Base-by-base conservation (phyloP, 2,888 invertebrate genomes). In the Agrilus mali region DNA sequence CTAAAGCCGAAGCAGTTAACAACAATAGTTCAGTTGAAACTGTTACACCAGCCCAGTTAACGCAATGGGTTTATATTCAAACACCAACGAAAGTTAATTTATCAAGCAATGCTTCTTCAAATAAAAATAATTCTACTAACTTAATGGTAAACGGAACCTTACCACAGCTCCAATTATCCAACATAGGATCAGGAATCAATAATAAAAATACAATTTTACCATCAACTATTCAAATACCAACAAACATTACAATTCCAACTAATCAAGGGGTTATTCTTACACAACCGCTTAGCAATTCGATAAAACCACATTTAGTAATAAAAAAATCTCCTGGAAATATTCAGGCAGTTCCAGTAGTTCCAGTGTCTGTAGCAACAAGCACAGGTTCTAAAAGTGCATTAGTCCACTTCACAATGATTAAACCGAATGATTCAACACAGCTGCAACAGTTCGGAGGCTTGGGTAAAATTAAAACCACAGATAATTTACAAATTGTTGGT, bases 51-150 rank as follows among this genome's bases (percentile, higher is more conserved):
- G 53, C 61, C 33, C 59, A 69, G 35, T 64, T 75, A 50, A 66
- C 76, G n/a, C 76, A 75, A 52, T 67, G 77, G 50, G 74, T 77
- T 33, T 77, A 77, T 54, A 74, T 77, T 43, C 76, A 77, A 59
- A 72, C 73, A 17, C 71, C 73, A 1, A 66, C 69, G 13, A 72
- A 72, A 22, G 54, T 73, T 51, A 71, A 71, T 17, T 33, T 33
- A 36, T 35, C 44, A 8, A 27, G 10, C 10, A 27, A 27, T 27
- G 42, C 40, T 16, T 31, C 47, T 3, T 34, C 44, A 12, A 15
- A 44, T 16, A 45, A 40, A 32, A 47, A 13, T 8, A 27, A 7
- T 38, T 31, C 44, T 10, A 51, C 47, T 44, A 59, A 56, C 43
- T 47, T 57, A 35, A 47, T 58, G 14, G 50, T 56, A 12, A 57